Conservation (phyloP, 1,140 invertebrate species). For the Euura saliciscinereae region DNA sequence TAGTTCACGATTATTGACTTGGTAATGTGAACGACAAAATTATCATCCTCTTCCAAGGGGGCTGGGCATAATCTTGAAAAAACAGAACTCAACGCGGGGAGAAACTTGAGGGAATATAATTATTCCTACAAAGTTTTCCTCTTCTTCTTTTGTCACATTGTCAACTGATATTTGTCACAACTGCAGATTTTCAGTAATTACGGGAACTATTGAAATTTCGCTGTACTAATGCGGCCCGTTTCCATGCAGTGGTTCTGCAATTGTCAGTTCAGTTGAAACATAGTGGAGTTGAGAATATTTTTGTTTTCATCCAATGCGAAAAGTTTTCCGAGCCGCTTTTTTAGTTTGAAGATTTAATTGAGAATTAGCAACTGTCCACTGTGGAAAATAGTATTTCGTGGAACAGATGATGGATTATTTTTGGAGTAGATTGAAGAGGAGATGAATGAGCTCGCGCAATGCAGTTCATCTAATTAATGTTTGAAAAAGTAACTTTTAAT, state of each 20-base stretch:
- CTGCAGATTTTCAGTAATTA: no score
- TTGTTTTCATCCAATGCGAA: background rate
- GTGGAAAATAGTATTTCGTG: background rate
- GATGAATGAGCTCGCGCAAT: background rate
- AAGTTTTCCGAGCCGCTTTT: background rate
- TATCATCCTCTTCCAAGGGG: background rate
- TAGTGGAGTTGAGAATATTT: no score
- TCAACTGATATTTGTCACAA: no score
- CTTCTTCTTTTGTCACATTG: background rate
- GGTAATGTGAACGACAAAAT: background rate
- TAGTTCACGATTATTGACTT: background rate
- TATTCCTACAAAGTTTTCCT: background rate
- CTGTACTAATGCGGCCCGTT: no score
- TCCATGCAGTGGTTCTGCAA: no score
- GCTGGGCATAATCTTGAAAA: background rate
- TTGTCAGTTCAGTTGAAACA: no score
- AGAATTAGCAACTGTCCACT: background rate
- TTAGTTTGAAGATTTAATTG: background rate
- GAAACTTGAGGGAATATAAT: background rate
- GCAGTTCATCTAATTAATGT: constrained; percentile 2
- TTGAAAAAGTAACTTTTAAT: background rate
- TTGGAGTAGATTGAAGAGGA: background rate
- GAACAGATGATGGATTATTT: background rate
- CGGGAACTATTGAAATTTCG: no score
- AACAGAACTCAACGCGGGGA: no score